A percentile compares a stretch with the other conserved stretches of the same genome.
phyloP scores from a whole-genome alignment of 2,888 invertebrate genomes.

The Agonum fuliginosum region DNA sequence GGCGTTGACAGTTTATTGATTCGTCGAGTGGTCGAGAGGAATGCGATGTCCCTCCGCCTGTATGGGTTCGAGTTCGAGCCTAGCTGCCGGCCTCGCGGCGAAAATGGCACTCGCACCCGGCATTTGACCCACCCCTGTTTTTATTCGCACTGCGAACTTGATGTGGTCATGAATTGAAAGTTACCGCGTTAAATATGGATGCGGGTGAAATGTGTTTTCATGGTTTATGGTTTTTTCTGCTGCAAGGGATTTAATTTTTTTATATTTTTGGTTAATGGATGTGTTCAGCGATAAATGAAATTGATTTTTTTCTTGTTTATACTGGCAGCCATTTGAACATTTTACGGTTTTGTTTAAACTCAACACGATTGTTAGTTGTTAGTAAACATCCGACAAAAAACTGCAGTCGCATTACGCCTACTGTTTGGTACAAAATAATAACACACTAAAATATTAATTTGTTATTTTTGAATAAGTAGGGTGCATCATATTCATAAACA shows the following conservation, averaged over 20 bases:
- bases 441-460: not conserved
- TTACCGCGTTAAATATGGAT: conserved; percentile 38
- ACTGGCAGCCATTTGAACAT: not conserved
- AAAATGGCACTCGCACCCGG: conserved; percentile 8
- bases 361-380: too few species aligned
- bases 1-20: conserved; percentile 44
- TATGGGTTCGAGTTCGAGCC: conserved; percentile 10
- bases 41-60: not conserved
- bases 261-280: conserved; percentile 40
- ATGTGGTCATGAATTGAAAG: conserved; percentile 17
- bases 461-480: not conserved
- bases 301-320: conserved; percentile 26
- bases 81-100: not conserved
- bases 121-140: conserved; percentile 5
- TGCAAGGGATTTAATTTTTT: conserved; percentile 41
- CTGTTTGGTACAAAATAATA: not conserved
- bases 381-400: not conserved
- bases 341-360: not conserved
- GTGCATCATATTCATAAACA: too few species aligned
- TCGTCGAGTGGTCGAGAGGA: conserved; percentile 3
- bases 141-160: conserved; percentile 1
- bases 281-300: conserved; percentile 36
- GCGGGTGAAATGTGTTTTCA: conserved; percentile 19
- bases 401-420: not conserved
- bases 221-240: conserved; percentile 14